Percentiles rank a stretch among this genome's conserved stretches.
Conservation (phyloP, 2,888 invertebrate genomes). For the Heliconius aoede region DNA sequence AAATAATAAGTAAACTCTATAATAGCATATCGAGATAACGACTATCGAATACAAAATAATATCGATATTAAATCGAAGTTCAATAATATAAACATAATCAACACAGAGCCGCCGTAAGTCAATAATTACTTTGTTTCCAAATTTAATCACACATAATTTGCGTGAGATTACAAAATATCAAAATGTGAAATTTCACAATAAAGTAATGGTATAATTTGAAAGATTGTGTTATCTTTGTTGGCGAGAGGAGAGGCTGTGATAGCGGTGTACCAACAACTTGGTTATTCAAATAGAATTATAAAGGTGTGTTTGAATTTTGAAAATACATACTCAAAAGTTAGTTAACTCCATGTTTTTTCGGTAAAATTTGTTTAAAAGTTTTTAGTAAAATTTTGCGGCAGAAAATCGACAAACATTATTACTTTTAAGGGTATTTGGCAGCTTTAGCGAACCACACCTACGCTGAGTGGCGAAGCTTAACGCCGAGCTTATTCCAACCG, state of each 20-base stretch:
- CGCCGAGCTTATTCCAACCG: too few relatives aligned
- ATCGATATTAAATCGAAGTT: conserved; percentile 1
- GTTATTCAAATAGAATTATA: conserved; percentile 6
- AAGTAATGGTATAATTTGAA: conserved; percentile 5
- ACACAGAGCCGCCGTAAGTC: neutral
- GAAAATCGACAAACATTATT: too few relatives aligned
- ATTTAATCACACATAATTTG: neutral
- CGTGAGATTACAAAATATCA: neutral
- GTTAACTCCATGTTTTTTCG: neutral
- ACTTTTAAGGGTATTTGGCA: too few relatives aligned
- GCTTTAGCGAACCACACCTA: too few relatives aligned
- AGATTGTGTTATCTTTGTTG: conserved; percentile 12
- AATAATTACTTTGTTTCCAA: neutral
- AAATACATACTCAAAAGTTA: neutral
- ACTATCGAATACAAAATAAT: neutral
- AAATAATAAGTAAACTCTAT: too few relatives aligned
- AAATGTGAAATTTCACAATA: conserved; percentile 4
- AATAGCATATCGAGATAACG: too few relatives aligned
- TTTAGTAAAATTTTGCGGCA: too few relatives aligned
- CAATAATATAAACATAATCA: neutral
- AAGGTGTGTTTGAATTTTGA: neutral
- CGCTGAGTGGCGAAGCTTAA: too few relatives aligned
- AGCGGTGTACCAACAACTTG: conserved; percentile 5
- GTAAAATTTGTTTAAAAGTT: neutral
- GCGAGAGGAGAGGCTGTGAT: conserved; percentile 7